phyloP scores from a whole-genome alignment of 2,888 invertebrate species.

The Mythimna albipuncta region DNA sequence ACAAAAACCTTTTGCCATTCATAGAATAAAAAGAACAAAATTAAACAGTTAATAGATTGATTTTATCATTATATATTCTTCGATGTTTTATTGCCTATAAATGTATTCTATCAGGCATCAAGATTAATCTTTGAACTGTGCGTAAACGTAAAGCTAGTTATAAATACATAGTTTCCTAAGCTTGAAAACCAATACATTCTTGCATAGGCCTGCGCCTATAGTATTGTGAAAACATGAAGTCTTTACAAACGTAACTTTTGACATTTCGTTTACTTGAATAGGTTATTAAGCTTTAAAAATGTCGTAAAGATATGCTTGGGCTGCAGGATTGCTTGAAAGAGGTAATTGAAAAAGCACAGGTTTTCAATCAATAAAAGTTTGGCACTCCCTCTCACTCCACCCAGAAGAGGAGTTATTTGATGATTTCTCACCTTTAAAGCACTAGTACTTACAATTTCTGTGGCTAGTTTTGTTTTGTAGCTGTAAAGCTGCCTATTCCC shows the following conservation, averaged over 20 bases:
- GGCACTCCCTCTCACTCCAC: no score
- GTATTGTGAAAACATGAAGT: background rate
- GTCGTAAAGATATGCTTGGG: constrained; percentile 27
- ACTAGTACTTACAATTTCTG: background rate
- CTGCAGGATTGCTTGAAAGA: background rate
- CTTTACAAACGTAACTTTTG: background rate
- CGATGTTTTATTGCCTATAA: constrained; percentile 1
- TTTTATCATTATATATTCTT: background rate
- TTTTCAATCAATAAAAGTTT: no score
- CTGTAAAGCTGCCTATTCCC: background rate
- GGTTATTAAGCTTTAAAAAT: constrained; percentile 25
- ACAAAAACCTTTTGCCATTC: background rate
- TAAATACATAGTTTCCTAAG: background rate
- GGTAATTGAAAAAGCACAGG: no score
- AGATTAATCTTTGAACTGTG: background rate
- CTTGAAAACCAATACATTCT: background rate
- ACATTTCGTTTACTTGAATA: constrained; percentile 16
- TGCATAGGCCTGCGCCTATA: no score
- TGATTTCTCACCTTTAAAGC: constrained; percentile 2
- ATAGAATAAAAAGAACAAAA: background rate
- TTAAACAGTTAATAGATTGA: constrained; percentile 3
- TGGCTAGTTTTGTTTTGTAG: background rate
- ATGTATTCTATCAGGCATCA: background rate
- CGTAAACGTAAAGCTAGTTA: background rate
- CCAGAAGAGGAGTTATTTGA: no score